A percentile compares a stretch with the other conserved stretches of the same genome.
Conservation (phyloP, 2,113 vertebrate species). For the Ctenodactylus gundi region DNA sequence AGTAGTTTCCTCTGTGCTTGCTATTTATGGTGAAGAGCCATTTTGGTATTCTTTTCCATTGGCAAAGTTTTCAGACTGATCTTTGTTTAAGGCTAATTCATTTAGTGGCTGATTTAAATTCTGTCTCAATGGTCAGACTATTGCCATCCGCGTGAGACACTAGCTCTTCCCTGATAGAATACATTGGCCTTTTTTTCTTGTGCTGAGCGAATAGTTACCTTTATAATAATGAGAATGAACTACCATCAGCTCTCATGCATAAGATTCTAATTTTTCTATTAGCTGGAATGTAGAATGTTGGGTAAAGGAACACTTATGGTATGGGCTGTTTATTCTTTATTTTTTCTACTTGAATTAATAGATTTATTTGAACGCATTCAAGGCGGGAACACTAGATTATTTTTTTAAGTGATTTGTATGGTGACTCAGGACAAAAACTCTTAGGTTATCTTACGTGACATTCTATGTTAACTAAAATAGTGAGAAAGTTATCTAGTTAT, state of each 20-base stretch:
- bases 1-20: background rate
- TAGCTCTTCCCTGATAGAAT: constrained; percentile 59
- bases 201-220: constrained; percentile 59
- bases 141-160: constrained; percentile 55
- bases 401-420: background rate
- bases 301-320: background rate
- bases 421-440: background rate
- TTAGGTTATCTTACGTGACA: background rate
- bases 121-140: constrained; percentile 40
- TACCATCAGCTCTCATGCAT: background rate
- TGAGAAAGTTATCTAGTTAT: background rate
- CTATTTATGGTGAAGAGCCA: background rate
- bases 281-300: constrained; percentile 34
- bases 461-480: constrained; percentile 1
- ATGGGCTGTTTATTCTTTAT: background rate
- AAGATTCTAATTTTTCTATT: constrained; percentile 56
- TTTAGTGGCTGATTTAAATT: constrained; percentile 78
- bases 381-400: background rate
- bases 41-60: constrained; percentile 28
- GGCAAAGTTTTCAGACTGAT: constrained; percentile 38
- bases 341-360: background rate
- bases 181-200: constrained; percentile 56
- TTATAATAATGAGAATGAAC: constrained; percentile 45
- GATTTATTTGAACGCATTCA: background rate
- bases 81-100: constrained; percentile 40